phyloP scores from a whole-genome alignment of 2,888 invertebrate genomes.

The Sialis lutaria region DNA sequence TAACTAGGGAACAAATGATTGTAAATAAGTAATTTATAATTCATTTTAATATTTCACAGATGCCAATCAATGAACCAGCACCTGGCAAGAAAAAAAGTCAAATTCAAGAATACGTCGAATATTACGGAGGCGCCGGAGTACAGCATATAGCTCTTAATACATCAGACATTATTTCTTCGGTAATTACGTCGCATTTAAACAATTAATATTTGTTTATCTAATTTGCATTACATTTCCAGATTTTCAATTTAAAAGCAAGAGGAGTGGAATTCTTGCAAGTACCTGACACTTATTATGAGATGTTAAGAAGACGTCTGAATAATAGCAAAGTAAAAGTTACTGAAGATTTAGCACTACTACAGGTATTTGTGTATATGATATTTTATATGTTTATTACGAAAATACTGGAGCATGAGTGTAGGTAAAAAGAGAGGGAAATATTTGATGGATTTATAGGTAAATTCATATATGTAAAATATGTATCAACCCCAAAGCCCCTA shows the following conservation, averaged over 20 bases:
- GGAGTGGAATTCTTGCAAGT: conserved; percentile 84
- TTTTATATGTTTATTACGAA: background rate
- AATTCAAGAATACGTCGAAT: conserved; percentile 96
- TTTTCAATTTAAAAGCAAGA: conserved; percentile 54
- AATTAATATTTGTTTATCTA: background rate
- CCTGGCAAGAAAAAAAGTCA: conserved; percentile 88
- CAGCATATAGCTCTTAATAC: conserved; percentile 98
- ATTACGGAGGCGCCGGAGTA: conserved; percentile 93
- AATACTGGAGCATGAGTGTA: background rate
- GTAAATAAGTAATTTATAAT: too few species aligned
- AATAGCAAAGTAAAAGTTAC: conserved; percentile 61
- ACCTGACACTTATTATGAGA: conserved; percentile 78
- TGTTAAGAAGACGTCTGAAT: conserved; percentile 58
- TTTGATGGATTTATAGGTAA: too few species aligned
- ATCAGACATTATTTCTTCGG: conserved; percentile 72
- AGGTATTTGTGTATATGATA: conserved; percentile 21
- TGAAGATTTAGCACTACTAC: conserved; percentile 67
- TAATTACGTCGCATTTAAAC: conserved; percentile 27
- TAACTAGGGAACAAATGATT: too few species aligned
- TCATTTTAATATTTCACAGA: conserved; percentile 22
- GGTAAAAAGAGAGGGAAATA: too few species aligned
- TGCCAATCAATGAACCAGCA: conserved; percentile 98
- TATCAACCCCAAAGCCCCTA: too few species aligned
- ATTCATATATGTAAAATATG: too few species aligned
- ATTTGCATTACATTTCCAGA: conserved; percentile 24